phyloP scores from a whole-genome alignment of 2,113 vertebrate genomes.

The Ailuropoda melanoleuca region DNA sequence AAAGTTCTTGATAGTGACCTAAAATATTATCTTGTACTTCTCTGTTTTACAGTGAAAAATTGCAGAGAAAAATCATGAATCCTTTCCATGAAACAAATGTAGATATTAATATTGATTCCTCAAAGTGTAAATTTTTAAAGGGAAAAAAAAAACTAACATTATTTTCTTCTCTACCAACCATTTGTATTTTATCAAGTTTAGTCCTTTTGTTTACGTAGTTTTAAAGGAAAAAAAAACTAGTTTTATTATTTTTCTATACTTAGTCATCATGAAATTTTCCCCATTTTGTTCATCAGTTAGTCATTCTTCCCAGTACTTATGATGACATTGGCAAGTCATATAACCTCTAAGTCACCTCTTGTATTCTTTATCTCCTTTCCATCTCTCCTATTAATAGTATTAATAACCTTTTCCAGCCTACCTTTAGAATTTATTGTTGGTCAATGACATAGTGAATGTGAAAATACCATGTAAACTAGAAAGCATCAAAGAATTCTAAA shows the following conservation, averaged over 20 bases:
- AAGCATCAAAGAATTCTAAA: neutral
- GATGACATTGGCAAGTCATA: neutral
- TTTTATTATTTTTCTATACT: constrained; percentile 19
- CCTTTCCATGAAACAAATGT: neutral
- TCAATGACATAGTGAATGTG: neutral
- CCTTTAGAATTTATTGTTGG: neutral
- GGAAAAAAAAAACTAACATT: neutral
- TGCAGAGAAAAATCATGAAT: neutral
- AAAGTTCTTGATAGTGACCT: neutral
- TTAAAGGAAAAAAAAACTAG: neutral
- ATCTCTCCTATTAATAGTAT: neutral
- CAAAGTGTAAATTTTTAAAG: constrained; percentile 35
- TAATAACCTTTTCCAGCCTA: neutral
- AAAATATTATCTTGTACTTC: neutral
- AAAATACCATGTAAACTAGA: neutral
- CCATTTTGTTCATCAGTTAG: neutral
- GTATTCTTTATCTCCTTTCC: neutral
- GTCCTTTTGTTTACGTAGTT: neutral
- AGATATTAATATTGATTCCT: neutral
- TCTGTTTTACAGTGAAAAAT: neutral
- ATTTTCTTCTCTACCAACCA: neutral
- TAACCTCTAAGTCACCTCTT: neutral
- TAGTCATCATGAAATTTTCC: neutral
- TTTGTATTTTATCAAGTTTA: neutral
- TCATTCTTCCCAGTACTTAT: neutral